Conservation (phyloP, 2,797 vertebrate species). For the Lerista edwardsae region DNA sequence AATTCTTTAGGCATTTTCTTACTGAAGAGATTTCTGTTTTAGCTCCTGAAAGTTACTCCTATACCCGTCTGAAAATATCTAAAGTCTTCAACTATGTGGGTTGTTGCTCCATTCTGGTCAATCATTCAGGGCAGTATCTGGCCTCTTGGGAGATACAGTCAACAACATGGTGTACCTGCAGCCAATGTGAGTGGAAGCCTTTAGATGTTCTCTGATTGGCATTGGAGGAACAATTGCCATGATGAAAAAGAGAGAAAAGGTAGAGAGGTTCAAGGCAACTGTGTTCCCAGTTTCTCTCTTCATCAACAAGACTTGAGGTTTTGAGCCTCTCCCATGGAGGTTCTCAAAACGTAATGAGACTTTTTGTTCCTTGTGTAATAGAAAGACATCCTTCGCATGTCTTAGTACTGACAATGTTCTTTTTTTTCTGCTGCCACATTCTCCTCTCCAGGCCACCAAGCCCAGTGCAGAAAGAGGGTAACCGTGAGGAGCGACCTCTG, state of each 20-base stretch:
- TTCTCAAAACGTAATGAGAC: neutral
- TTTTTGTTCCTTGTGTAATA: neutral
- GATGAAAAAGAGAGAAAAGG: neutral
- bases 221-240: neutral
- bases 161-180: neutral
- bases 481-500: conserved; percentile 57
- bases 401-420: neutral
- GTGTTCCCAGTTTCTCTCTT: neutral
- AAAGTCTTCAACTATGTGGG: neutral
- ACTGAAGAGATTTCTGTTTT: neutral
- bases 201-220: neutral
- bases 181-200: neutral
- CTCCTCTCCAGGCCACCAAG: conserved; percentile 50
- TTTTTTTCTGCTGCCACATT: neutral
- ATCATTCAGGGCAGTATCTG: neutral
- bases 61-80: neutral
- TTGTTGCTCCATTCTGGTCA: neutral
- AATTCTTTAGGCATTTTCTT: neutral
- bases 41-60: neutral
- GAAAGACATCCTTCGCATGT: neutral
- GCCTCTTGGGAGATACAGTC: neutral
- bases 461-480: conserved; percentile 63
- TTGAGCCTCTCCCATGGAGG: neutral
- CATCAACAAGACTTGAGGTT: neutral
- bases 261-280: neutral